A percentile compares a stretch with the other conserved stretches of the same genome.
phyloP scores from a whole-genome alignment of 2,797 vertebrate genomes.

The Chaenodraco wilsoni region DNA sequence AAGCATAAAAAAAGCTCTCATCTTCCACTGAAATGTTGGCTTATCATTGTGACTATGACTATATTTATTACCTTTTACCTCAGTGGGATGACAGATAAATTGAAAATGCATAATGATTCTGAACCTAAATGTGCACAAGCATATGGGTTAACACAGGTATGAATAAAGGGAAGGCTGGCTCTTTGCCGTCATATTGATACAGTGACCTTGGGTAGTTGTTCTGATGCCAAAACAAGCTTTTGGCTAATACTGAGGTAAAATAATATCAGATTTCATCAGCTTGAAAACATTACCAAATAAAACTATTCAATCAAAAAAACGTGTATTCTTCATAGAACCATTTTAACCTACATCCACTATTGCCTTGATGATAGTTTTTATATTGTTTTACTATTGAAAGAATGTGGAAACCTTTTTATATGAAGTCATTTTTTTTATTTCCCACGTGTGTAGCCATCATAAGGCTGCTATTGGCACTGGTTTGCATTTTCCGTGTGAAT shows the following conservation, averaged over 20 bases:
- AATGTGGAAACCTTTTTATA: constrained; percentile 17
- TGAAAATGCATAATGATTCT: constrained; percentile 71
- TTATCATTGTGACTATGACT: constrained; percentile 62
- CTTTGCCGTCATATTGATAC: constrained; percentile 6
- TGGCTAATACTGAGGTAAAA: not conserved
- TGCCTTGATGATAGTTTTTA: constrained; percentile 29
- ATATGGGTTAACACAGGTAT: constrained; percentile 11
- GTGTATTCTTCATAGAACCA: constrained; percentile 70
- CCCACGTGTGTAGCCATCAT: constrained; percentile 17
- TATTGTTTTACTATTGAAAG: constrained; percentile 30
- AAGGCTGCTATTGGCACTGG: not conserved
- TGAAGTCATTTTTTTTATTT: constrained; percentile 13
- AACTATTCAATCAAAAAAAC: constrained; percentile 69
- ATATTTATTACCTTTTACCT: constrained; percentile 82
- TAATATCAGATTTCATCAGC: constrained; percentile 72
- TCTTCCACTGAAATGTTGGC: constrained; percentile 66
- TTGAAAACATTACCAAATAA: constrained; percentile 63
- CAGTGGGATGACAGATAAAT: constrained; percentile 79
- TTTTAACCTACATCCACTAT: constrained; percentile 14
- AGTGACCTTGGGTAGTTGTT: constrained; percentile 14
- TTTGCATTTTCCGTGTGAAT: constrained; percentile 19
- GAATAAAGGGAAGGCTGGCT: not conserved
- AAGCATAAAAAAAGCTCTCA: constrained; percentile 32
- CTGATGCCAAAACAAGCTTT: constrained; percentile 12
- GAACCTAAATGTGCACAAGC: constrained; percentile 66